Base-by-base conservation (phyloP, 2,888 invertebrate species). In the Ramazzottius varieornatus region DNA sequence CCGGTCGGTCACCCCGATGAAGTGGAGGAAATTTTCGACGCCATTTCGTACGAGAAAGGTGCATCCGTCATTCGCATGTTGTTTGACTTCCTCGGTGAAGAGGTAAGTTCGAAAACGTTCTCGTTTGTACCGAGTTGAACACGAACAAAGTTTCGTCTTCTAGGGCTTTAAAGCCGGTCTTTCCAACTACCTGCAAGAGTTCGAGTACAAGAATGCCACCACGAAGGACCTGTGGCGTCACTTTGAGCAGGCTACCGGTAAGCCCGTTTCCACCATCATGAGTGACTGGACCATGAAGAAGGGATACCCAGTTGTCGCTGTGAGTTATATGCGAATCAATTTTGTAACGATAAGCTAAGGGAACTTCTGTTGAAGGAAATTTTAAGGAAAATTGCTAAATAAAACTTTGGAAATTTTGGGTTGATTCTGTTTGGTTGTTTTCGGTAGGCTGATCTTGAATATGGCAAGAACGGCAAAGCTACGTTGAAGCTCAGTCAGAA, bases 1-100 rank as follows among this genome's bases (percentile, higher is more conserved):
- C 87, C 88, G 20, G 92, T 93, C 0, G 86, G 87, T 0, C 87
- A 92, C 78, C 94, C 94, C 0, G 84, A 86, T 8, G 93, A 94
- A 77, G 86, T 94, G 67, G 92, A 92, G 77, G 93, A 94, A 77
- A 94, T 96, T 70, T 96, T 94, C 79, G 94, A 96, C 79, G 87
- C 87, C 71, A 94, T 96, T 71, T 92, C 93, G 40, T 96, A 94
- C 77, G 86, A 86, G 73, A 96, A 96, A 76, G 93, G 92, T 1
- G 91, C 92, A 1, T 89, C 88, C 65, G 86, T 92, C 4, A 90
- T 93, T 68, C 81, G 94, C 69, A 94, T 94, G 93, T 78, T 94
- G 68, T 89, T 92, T 74, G 83, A 84, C 72, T 94, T 88, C 73
- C 86, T 96, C 72, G 93, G 93, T 20, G 89, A 92, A 76, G 83